Conservation (phyloP, 2,113 vertebrate genomes). For the Ginglymostoma cirratum region DNA sequence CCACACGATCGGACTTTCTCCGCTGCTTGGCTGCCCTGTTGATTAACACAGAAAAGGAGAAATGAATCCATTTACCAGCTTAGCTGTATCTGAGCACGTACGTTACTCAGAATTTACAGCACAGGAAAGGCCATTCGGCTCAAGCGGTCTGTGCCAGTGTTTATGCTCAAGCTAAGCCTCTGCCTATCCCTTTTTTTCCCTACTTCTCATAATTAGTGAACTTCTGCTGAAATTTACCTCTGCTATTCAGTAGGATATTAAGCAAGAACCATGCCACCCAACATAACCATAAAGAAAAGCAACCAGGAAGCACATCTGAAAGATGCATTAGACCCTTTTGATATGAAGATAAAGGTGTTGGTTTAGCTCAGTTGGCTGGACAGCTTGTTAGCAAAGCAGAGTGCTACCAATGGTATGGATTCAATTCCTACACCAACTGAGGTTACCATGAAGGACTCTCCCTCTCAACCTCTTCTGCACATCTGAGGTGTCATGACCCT, state of each 20-base stretch:
- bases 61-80: not conserved
- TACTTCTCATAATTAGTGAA: not conserved
- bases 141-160: not conserved
- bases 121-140: not conserved
- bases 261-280: not conserved
- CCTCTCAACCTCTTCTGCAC: too few species aligned
- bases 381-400: too few species aligned
- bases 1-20: conserved; percentile 81
- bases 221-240: not conserved
- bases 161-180: not conserved
- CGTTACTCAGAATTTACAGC: not conserved
- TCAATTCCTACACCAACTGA: too few species aligned
- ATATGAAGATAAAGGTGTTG: not conserved
- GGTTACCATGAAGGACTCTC: too few species aligned
- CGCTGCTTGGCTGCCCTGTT: conserved; percentile 82
- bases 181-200: not conserved
- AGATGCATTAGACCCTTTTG: not conserved
- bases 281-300: not conserved
- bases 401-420: too few species aligned
- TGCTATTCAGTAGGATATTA: not conserved
- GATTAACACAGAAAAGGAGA: not conserved
- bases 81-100: not conserved
- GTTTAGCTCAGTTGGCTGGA: too few species aligned
- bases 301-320: not conserved
- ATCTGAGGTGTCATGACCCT: too few species aligned